Base-by-base conservation (phyloP, 2,797 vertebrate genomes). In the Mionectes olivaceus region DNA sequence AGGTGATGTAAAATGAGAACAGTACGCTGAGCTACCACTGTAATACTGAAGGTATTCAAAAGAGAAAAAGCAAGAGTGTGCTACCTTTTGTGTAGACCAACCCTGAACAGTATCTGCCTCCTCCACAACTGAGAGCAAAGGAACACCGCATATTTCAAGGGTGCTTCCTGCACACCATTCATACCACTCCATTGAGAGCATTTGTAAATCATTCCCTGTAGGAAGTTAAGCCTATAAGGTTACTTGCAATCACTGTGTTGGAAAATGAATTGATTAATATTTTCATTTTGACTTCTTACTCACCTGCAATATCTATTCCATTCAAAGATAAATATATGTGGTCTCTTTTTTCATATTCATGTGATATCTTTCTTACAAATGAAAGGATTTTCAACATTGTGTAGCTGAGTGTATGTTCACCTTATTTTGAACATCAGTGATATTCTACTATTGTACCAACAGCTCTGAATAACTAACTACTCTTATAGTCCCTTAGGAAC, bases 1-100 rank as follows among this genome's bases (percentile, higher is more conserved):
- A 80, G 60, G 56, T 56, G 37, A 69, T 80, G 56, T 77, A 74
- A 95, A 93, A 87, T 53, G 64, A 67, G 81, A 93, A 50, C 21
- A 37, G 76, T 60, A 52, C 32, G 30, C 53, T 14, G 68, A 93
- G 39, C 47, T 87, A 60, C 46, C 11, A 21, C 41, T 39, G 19
- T 85, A 92, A 63, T 24, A 17, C 39, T 77, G 79, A 85, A 79
- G 12, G 22, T 67, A 44, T 68, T 91, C 43, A 70, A 57, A 90
- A 65, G 15, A 55, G 28, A 55, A 88, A 52, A 86, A 88, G 13
- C 15, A 23, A 73, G 70, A 60, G 8, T 24, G 11, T 52, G 30
- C 71, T 84, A 35, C 39, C 17, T 70, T 93, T 93, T 65, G 23
- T 77, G 59, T 2, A 37, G 52, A 32, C 35, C 63, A 87, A 44